These are phyloP conservation scores for Neelides folsomi DNA, from an alignment of 2,888 invertebrate species.

Conservation along the genomic window DNA sequence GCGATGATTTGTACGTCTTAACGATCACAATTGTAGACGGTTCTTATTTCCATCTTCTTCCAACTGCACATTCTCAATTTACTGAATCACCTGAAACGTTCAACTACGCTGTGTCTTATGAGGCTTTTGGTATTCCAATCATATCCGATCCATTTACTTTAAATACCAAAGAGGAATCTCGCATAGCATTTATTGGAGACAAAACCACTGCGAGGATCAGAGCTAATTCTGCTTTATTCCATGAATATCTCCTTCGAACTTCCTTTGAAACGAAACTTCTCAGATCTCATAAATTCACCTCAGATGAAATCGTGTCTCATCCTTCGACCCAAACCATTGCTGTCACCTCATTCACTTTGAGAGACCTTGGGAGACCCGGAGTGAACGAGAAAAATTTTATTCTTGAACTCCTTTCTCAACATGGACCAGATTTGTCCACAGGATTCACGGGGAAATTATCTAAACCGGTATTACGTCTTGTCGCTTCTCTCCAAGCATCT, in stretches of 20 bases:
- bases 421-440: too few relatives aligned
- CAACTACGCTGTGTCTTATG: constrained; percentile 19
- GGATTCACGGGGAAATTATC: too few relatives aligned
- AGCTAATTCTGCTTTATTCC: constrained; percentile 14
- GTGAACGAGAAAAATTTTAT: too few relatives aligned
- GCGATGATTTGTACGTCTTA: constrained; percentile 21
- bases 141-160: constrained; percentile 22
- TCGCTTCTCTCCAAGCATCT: too few relatives aligned
- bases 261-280: constrained; percentile 16
- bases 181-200: constrained; percentile 24
- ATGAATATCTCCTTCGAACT: constrained; percentile 14
- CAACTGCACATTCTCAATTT: constrained; percentile 33
- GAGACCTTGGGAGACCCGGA: too few relatives aligned
- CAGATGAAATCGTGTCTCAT: too few relatives aligned
- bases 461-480: too few relatives aligned
- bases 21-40: constrained; percentile 21
- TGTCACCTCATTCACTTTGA: too few relatives aligned
- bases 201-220: constrained; percentile 23
- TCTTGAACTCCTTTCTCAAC: too few relatives aligned
- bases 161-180: constrained; percentile 4
- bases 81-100: background rate
- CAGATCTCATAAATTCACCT: constrained; percentile 3
- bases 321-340: too few relatives aligned
- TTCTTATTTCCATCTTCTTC: constrained; percentile 16
- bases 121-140: constrained; percentile 20